These are phyloP conservation scores for Siniperca knerii DNA, from an alignment of 2,113 vertebrate genomes.

Conservation along the genomic window DNA sequence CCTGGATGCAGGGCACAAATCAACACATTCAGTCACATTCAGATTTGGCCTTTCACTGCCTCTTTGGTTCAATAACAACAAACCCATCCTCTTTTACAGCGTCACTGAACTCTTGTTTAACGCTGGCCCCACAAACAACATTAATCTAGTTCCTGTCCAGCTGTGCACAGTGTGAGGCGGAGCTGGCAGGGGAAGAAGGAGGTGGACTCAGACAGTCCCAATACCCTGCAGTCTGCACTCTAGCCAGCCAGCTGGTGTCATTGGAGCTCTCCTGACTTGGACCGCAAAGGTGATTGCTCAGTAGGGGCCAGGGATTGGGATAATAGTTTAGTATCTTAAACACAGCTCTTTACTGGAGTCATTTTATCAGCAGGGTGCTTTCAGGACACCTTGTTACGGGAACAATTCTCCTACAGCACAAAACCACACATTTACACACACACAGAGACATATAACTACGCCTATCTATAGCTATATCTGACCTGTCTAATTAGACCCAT, in stretches of 20 bases:
- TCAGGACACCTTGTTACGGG: conserved; percentile 38
- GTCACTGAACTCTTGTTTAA: conserved; percentile 68
- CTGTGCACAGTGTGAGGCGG: conserved; percentile 74
- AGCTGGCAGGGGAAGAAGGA: conserved; percentile 62
- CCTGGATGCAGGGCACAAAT: conserved; percentile 22
- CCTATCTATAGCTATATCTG: conserved; percentile 39
- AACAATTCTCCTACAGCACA: conserved; percentile 10
- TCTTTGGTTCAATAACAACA: conserved; percentile 60
- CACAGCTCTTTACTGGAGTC: conserved; percentile 56
- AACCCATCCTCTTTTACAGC: conserved; percentile 55
- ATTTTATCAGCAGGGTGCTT: conserved; percentile 70
- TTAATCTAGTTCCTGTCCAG: conserved; percentile 75
- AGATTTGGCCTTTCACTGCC: conserved; percentile 47
- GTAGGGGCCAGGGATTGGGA: conserved; percentile 36
- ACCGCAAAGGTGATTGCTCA: conserved; percentile 65
- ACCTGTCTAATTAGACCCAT: conserved; percentile 53
- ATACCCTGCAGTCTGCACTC: conserved; percentile 43
- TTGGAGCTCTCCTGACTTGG: conserved; percentile 68
- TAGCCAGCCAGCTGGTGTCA: conserved; percentile 76
- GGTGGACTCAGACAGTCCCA: conserved; percentile 45
- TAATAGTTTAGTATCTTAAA: conserved; percentile 70
- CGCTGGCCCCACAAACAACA: conserved; percentile 61
- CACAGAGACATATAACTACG: background rate
- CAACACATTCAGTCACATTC: conserved; percentile 26
- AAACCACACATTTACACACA: conserved; percentile 10